Percentiles rank a stretch among this genome's conserved stretches.
These are phyloP conservation scores for Drosophila sp. DNA, from an alignment of 1,140 invertebrate species.

Conservation along the genomic window DNA sequence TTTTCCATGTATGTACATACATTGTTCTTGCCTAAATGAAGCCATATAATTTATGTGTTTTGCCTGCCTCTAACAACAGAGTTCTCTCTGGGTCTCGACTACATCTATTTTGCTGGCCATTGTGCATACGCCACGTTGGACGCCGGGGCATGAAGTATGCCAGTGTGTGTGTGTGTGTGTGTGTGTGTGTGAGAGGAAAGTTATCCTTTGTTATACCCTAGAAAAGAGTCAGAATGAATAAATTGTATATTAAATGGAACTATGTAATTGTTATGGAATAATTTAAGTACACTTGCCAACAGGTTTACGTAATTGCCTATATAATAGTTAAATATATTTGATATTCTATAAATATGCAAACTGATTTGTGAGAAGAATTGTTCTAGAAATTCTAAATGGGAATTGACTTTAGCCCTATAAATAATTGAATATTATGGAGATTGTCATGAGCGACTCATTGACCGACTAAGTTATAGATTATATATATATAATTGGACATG, in stretches of 20 bases:
- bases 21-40: slow-evolving; percentile 55
- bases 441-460: no score
- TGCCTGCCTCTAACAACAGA: slow-evolving; percentile 21
- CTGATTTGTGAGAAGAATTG: no score
- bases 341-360: no score
- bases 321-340: no score
- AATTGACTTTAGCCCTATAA: no score
- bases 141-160: background rate
- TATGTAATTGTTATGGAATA: background rate
- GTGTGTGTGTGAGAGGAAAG: slow-evolving; percentile 10
- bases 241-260: background rate
- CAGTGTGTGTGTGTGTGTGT: background rate
- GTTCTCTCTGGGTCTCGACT: background rate
- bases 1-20: slow-evolving; percentile 27
- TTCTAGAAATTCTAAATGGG: no score
- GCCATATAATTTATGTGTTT: slow-evolving; percentile 49
- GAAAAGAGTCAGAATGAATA: background rate
- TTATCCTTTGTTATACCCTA: slow-evolving; percentile 5
- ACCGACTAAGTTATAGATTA: no score
- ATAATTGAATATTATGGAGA: no score
- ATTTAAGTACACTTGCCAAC: background rate
- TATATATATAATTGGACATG: no score
- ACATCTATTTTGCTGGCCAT: slow-evolving; percentile 8
- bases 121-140: slow-evolving; percentile 44
- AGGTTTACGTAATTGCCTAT: background rate